phyloP scores from a whole-genome alignment of 2,113 vertebrate genomes.

The Hippocampus zosterae region DNA sequence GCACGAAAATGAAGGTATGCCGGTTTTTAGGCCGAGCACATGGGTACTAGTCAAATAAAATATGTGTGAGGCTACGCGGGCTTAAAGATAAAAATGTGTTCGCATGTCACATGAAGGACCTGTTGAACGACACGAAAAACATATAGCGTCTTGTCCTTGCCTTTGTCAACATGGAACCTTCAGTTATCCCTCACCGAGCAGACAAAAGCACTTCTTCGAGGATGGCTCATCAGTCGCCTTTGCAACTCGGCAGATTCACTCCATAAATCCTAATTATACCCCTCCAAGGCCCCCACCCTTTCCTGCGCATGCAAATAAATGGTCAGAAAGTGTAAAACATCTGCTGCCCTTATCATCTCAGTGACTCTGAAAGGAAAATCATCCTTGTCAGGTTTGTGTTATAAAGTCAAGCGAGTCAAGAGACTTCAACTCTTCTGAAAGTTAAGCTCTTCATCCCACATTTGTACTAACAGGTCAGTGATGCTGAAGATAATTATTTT shows the following conservation, averaged over 20 bases:
- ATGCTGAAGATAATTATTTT: slow-evolving; percentile 23
- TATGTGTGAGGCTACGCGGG: slow-evolving; percentile 5
- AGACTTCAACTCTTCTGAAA: slow-evolving; percentile 45
- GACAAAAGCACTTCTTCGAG: slow-evolving; percentile 82
- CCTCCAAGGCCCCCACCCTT: slow-evolving; percentile 52
- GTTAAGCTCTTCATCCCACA: slow-evolving; percentile 46
- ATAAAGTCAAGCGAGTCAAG: slow-evolving; percentile 50
- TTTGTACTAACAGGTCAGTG: slow-evolving; percentile 37
- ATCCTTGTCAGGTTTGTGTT: slow-evolving; percentile 80
- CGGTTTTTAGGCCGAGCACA: too few relatives aligned
- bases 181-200: slow-evolving; percentile 89
- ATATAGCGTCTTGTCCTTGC: slow-evolving; percentile 78
- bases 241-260: slow-evolving; percentile 98
- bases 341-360: slow-evolving; percentile 94
- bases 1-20: too few relatives aligned
- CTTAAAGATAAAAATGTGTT: slow-evolving; percentile 25
- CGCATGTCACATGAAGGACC: slow-evolving; percentile 59
- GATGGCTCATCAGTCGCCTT: slow-evolving; percentile 91
- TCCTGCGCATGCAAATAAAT: slow-evolving; percentile 85
- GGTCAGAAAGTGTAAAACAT: slow-evolving; percentile 99
- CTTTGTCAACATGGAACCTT: slow-evolving; percentile 87
- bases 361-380: slow-evolving; percentile 89
- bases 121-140: slow-evolving; percentile 69
- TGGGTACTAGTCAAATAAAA: background rate
- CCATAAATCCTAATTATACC: slow-evolving; percentile 99